These are phyloP conservation scores for Myiopsitta monachus DNA, from an alignment of 2,113 vertebrate genomes.

Conservation along the genomic window DNA sequence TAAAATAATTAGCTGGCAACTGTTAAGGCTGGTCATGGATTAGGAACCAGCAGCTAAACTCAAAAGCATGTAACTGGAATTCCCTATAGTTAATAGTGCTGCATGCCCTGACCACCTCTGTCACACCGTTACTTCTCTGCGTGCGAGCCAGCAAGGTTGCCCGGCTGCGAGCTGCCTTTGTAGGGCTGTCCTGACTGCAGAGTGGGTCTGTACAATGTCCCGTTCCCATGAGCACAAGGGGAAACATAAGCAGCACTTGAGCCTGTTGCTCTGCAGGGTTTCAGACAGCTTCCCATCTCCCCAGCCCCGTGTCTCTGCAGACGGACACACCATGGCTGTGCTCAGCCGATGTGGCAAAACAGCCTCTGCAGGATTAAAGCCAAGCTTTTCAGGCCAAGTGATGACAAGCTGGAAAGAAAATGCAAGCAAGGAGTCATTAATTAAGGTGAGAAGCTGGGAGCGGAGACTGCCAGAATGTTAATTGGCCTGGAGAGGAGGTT, in stretches of 20 bases:
- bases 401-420: not conserved
- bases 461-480: not conserved
- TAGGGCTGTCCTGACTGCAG: not conserved
- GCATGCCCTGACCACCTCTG: not conserved
- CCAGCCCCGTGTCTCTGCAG: not conserved
- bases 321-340: accelerated
- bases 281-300: not conserved
- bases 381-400: not conserved
- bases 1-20: not conserved
- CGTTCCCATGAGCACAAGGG: not conserved
- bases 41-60: not conserved
- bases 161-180: not conserved
- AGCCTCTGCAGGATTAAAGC: not conserved
- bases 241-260: not conserved
- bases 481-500: not conserved
- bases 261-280: not conserved
- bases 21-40: not conserved
- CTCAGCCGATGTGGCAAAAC: not conserved
- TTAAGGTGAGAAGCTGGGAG: slow-evolving; percentile 2
- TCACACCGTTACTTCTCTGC: not conserved
- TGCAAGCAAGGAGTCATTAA: not conserved
- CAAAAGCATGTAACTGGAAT: not conserved
- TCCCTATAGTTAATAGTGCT: not conserved
- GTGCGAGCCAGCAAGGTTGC: not conserved
- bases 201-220: not conserved